These are phyloP conservation scores for Pristionchus japonicus DNA, from an alignment of 2,888 invertebrate species.

Conservation along the genomic window DNA sequence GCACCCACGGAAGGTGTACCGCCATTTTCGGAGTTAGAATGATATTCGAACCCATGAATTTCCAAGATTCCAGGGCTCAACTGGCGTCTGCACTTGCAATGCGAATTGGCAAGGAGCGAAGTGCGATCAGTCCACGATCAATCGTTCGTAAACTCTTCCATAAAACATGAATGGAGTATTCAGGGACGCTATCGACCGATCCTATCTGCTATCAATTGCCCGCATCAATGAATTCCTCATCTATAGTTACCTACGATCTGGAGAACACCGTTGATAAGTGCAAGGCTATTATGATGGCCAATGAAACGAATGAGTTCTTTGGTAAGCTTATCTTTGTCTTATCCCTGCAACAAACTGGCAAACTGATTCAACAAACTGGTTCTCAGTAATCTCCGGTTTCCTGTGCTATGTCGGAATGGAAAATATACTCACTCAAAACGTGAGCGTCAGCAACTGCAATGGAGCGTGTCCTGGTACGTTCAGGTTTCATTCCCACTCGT, in stretches of 20 bases:
- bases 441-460: neutral
- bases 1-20: neutral
- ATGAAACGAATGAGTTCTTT: neutral
- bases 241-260: neutral
- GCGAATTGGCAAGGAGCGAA: neutral
- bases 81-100: neutral
- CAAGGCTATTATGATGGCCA: neutral
- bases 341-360: too few relatives aligned
- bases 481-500: neutral
- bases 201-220: neutral
- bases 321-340: neutral
- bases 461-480: neutral
- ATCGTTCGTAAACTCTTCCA: neutral
- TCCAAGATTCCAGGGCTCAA: neutral
- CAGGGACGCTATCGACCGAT: neutral
- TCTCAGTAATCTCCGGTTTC: neutral
- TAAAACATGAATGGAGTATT: neutral
- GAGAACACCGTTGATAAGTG: neutral
- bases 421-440: neutral
- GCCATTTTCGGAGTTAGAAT: neutral
- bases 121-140: neutral
- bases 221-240: neutral
- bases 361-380: too few relatives aligned
- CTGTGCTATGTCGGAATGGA: neutral
- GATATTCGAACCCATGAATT: neutral